Evolutionary conservation across 2,113 vertebrate genomes (phyloP), one percentile per base, ranked within the genome.

Genomic region (Columbina picui): DNA sequence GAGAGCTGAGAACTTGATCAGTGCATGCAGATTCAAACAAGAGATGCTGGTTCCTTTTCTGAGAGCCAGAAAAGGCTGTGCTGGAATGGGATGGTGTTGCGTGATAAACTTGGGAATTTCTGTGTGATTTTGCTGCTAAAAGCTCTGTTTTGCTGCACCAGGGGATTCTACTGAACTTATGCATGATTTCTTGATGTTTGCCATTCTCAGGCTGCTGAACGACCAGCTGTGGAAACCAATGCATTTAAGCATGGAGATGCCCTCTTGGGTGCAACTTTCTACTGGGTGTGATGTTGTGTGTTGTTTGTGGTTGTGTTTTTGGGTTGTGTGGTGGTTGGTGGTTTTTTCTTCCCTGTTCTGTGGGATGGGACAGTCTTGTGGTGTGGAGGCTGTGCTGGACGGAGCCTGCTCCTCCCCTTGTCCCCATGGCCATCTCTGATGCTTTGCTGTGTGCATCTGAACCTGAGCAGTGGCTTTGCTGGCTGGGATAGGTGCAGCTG

Each of bases 391-490:
- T 30, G 26, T 49, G 25, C 59, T 52, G 14, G 25, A 38, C 13
- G 5, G 14, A 14, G 3, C 27, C 13, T 38, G 14, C 23, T 76
- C 36, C 68, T 45, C 23, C 14, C 8, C 29, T 41, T 21, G 14
- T 69, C 45, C 30, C 34, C 0, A 0, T 21, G 55, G 41, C 9
- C 15, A 32, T 6, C 17, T 25, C 47, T 43, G 27, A 14, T 21
- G 22, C 39, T 29, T 93, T 17, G 8, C 29, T 38, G 14, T 1
- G 12, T 13, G 13, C 10, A 19, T n/a, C 12, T 34, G 50, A 83
- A n/a, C 23, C 30, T 13, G 56, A 75, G 50, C 6, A 34, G 20
- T 1, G 5, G 30, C n/a, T 83, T 53, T 91, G 22, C 61, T 43
- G 53, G 3, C 59, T 63, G 50, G 43, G 16, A 22, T 4, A 47